Evolutionary conservation across 2,888 invertebrate species (phyloP).

Genomic region (Muschampia plurimacula): DNA sequence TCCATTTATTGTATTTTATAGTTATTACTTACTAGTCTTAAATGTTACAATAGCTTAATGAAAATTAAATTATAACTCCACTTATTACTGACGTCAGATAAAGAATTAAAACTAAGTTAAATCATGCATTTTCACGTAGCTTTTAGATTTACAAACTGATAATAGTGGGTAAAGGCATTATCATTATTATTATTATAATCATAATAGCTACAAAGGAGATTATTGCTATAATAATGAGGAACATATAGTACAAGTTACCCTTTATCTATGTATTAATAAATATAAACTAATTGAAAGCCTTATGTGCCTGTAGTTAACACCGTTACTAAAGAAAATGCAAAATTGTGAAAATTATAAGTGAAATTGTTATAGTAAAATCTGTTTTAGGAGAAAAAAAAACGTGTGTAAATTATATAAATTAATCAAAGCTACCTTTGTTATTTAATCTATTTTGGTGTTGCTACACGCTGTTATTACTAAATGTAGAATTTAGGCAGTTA

Average conservation of each 20-base stretch:
- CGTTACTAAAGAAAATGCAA: neutral
- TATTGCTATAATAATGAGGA: conserved; percentile 28
- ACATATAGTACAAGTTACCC: conserved; percentile 38
- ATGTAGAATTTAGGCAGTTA: conserved; percentile 1
- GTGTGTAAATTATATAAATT: neutral
- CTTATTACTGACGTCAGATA: neutral
- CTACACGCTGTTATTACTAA: neutral
- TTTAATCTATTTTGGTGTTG: conserved; percentile 15
- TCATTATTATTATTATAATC: conserved; percentile 26
- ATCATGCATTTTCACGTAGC: conserved; percentile 12
- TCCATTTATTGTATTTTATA: conserved; percentile 57
- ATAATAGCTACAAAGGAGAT: conserved; percentile 14
- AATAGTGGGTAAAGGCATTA: neutral
- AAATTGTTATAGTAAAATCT: neutral
- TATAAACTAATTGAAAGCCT: conserved; percentile 15
- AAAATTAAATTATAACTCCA: conserved; percentile 24
- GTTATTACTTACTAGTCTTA: conserved; percentile 71
- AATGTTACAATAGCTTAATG: conserved; percentile 37
- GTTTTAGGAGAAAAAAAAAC: neutral
- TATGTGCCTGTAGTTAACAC: conserved; percentile 5
- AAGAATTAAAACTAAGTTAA: neutral
- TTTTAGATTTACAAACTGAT: conserved; percentile 13
- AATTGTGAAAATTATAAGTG: neutral
- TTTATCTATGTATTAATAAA: conserved; percentile 20
- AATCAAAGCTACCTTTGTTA: conserved; percentile 1